Evolutionary conservation across 2,888 invertebrate species (phyloP), one percentile per base, ranked within the genome.

Genomic region (Caenorhabditis panamensis): DNA sequence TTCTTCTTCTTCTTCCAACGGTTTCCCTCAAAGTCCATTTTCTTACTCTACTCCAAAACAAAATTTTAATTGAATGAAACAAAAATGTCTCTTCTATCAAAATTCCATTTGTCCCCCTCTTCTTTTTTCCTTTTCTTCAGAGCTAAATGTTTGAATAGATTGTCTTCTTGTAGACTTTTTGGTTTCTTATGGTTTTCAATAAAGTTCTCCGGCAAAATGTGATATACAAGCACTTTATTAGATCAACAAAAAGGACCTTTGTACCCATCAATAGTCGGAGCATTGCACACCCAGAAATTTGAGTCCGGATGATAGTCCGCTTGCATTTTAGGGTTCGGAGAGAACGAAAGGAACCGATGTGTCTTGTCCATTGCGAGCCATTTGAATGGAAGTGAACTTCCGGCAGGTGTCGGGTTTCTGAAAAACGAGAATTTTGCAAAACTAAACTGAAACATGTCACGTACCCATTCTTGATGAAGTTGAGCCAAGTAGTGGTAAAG

Each of bases 231-330:
- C 18, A 49, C 49, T 44, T 44, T 37, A 37, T 6, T 31, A 31
- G 31, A 31, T 71, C 71, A 80, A 51, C 83, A 83, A 41, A 79
- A 82, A 44, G 83, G 83, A 20, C 79, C 69, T 41, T 79, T 79
- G 63, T 69, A 79, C 13, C 84, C 84, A 59, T 84, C 84, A 31
- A 82, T 75, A 2, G 79, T 80, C 16, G 84, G 84, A 16, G 82
- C 84, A 37, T 71, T 77, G 56, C 84, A 84, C 1, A 66, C 79
- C 82, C 82, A 84, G 69, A 82, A 84, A 49, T 49, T 66, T 0
- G 82, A 79, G 44, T 77, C 73, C 37, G 79, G 75, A 66, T 84
- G 84, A 62, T 73, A 84, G n/a, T 63, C 47, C 2, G 66, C 31
- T 41, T 71, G 47, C 62, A 75, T 67, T 54, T 49, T 67, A 8